Evolutionary conservation across 2,113 vertebrate species (phyloP).

Genomic region (Poecile atricapillus): DNA sequence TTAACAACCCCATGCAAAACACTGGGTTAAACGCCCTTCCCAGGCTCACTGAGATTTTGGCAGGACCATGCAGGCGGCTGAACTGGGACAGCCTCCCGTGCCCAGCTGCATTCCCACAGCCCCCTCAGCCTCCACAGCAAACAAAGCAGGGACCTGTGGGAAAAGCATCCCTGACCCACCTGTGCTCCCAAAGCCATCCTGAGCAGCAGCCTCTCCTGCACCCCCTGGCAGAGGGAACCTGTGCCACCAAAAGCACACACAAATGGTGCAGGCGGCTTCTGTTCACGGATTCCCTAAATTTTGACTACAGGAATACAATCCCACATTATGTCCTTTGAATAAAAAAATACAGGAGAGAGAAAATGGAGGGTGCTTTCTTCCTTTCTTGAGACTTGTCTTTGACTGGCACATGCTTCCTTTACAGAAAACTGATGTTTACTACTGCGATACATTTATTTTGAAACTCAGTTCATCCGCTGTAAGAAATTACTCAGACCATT

Average conservation of each 20-base stretch:
- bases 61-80: neutral
- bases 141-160: neutral
- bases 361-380: slow-evolving; percentile 13
- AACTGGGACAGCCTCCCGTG: accelerated
- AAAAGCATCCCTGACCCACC: neutral
- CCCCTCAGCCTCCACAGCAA: neutral
- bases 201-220: neutral
- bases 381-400: neutral
- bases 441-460: slow-evolving; percentile 16
- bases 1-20: neutral
- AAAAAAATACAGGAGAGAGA: neutral
- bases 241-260: neutral
- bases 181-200: neutral
- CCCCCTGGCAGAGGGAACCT: accelerated
- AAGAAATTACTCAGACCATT: slow-evolving; percentile 66
- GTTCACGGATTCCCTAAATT: neutral
- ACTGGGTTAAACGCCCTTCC: neutral
- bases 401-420: neutral
- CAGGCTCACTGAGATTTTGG: neutral
- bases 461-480: slow-evolving; percentile 38
- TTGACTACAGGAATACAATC: neutral
- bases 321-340: neutral
- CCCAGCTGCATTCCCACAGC: neutral
- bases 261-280: neutral
- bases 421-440: slow-evolving; percentile 41